phyloP scores from a whole-genome alignment of 2,797 vertebrate species.

The Cercopithecus diana region DNA sequence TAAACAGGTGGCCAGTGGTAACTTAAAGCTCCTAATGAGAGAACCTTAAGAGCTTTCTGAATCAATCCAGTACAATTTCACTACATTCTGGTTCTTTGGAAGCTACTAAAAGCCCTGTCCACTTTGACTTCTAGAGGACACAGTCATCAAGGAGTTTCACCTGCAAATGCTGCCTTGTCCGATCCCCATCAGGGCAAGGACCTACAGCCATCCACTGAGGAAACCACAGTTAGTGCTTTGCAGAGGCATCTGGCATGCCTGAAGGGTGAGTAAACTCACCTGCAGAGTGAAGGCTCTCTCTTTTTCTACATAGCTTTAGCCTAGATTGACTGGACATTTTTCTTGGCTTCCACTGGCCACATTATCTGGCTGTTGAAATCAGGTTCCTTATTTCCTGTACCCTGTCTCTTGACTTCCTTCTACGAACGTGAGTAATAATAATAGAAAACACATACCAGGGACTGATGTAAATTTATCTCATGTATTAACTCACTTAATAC shows the following conservation, averaged over 20 bases:
- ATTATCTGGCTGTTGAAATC: not conserved
- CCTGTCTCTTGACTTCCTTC: not conserved
- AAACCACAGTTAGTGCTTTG: not conserved
- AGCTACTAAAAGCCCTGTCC: fast-evolving
- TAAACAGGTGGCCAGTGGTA: not conserved
- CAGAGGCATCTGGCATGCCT: too few species aligned
- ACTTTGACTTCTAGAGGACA: not conserved
- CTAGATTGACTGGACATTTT: too few species aligned
- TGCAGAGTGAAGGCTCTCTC: not conserved
- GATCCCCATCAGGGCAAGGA: not conserved
- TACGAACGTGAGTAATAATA: not conserved
- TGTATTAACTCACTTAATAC: not conserved
- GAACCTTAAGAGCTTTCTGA: not conserved
- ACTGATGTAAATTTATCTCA: not conserved
- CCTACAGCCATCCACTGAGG: too few species aligned
- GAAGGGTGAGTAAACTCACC: not conserved
- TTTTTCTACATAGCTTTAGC: not conserved
- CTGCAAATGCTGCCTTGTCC: not conserved
- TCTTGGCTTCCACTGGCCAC: not conserved
- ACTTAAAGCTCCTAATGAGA: not conserved
- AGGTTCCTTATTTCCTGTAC: not conserved
- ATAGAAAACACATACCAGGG: not conserved
- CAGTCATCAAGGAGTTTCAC: not conserved
- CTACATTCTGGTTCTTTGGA: not conserved
- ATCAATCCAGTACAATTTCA: not conserved